phyloP scores from a whole-genome alignment of 2,888 invertebrate genomes.

The Drosophila meridiana region DNA sequence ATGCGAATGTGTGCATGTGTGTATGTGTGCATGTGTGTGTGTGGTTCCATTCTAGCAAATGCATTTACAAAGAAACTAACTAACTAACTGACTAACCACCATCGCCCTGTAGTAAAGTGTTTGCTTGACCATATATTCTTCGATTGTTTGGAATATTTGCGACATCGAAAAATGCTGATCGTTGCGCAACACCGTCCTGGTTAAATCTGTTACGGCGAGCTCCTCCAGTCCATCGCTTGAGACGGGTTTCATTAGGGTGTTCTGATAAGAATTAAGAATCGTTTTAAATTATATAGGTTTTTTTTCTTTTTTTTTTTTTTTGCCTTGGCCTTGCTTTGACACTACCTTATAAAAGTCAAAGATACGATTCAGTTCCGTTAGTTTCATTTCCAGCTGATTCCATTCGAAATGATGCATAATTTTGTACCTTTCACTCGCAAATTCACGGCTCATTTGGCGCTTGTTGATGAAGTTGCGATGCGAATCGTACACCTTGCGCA shows the following conservation, averaged over 20 bases:
- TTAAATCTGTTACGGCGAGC: conserved; percentile 88
- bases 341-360: conserved; percentile 88
- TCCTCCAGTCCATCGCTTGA: conserved; percentile 85
- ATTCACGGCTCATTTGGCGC: conserved; percentile 58
- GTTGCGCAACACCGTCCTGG: conserved; percentile 88
- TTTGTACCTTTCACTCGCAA: conserved; percentile 73
- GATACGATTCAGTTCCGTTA: conserved; percentile 88
- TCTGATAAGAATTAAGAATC: conserved; percentile 36
- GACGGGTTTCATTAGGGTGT: conserved; percentile 55
- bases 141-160: conserved; percentile 87
- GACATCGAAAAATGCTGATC: conserved; percentile 86
- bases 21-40: background rate
- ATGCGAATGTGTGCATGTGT: background rate
- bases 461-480: conserved; percentile 78
- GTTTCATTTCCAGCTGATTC: conserved; percentile 87
- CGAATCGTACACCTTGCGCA: conserved; percentile 82
- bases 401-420: conserved; percentile 88
- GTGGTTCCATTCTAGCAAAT: background rate
- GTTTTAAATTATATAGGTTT: background rate
- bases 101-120: conserved; percentile 88
- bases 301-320: background rate
- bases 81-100: conserved; percentile 86
- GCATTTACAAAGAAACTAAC: background rate
- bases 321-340: no score
- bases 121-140: conserved; percentile 88